Evolutionary conservation across 2,113 vertebrate species (phyloP).

Genomic region (Athene cunicularia): DNA sequence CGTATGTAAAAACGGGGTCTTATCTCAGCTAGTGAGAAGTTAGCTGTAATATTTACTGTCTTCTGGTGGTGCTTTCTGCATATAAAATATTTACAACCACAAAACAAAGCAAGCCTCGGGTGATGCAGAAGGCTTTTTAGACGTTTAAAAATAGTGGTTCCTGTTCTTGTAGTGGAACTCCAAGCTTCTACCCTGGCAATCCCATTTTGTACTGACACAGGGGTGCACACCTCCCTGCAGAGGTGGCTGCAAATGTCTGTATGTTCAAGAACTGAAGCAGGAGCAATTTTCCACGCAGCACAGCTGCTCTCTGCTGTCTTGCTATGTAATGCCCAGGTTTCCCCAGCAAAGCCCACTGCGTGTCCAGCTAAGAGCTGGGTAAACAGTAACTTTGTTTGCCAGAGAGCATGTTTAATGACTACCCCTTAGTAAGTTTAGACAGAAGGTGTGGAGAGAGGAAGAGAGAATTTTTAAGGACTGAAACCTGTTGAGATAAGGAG

Average conservation of each 20-base stretch:
- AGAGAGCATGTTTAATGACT: background rate
- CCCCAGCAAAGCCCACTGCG: background rate
- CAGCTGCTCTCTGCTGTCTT: slow-evolving; percentile 13
- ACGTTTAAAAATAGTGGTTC: background rate
- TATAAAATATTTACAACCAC: background rate
- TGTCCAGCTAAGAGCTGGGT: background rate
- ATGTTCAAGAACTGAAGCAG: background rate
- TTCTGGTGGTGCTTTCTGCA: background rate
- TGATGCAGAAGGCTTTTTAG: background rate
- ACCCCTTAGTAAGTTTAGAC: background rate
- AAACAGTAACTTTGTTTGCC: background rate
- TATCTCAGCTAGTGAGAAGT: background rate
- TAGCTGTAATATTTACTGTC: background rate
- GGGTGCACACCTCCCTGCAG: background rate
- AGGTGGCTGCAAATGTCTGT: background rate
- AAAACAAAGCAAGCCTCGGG: background rate
- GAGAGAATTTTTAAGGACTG: background rate
- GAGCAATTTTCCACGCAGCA: background rate
- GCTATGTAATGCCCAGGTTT: background rate
- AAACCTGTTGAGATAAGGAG: slow-evolving; percentile 28
- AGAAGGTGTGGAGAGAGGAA: slow-evolving; percentile 20
- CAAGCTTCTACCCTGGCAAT: background rate
- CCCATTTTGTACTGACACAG: background rate
- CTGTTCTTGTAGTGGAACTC: background rate
- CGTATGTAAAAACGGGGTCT: background rate